These are phyloP conservation scores for Papilio elwesi DNA, from an alignment of 2,888 invertebrate genomes.

Conservation along the genomic window DNA sequence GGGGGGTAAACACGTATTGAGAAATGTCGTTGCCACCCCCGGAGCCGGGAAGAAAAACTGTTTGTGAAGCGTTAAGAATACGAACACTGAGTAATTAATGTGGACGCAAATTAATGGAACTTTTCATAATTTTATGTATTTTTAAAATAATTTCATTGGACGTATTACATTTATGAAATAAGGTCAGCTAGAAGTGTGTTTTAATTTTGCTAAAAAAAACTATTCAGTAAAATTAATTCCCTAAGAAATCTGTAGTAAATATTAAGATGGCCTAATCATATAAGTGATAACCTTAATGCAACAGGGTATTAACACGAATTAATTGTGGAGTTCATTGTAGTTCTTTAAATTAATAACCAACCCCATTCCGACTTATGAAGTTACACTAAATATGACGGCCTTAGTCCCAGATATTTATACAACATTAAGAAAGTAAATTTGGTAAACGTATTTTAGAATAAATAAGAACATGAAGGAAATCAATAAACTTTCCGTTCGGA, in stretches of 20 bases:
- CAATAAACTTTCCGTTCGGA: constrained; percentile 51
- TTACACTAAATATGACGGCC: neutral
- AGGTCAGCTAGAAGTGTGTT: too few relatives aligned
- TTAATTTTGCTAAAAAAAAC: too few relatives aligned
- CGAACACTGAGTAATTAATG: constrained; percentile 35
- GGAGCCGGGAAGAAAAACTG: constrained; percentile 45
- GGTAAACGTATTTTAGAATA: constrained; percentile 4
- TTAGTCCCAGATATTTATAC: neutral
- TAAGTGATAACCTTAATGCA: too few relatives aligned
- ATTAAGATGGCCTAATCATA: too few relatives aligned
- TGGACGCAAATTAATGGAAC: neutral
- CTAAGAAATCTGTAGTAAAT: too few relatives aligned
- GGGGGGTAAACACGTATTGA: constrained; percentile 52
- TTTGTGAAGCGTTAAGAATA: constrained; percentile 33
- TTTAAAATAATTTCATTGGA: neutral
- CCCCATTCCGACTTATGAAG: too few relatives aligned
- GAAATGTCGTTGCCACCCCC: constrained; percentile 45
- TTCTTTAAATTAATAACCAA: neutral
- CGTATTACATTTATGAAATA: neutral
- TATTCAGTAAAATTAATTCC: too few relatives aligned
- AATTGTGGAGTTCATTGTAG: neutral
- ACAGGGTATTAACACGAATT: too few relatives aligned
- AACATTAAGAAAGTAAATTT: neutral
- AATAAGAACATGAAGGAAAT: constrained; percentile 42
- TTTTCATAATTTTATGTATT: neutral